Percentiles rank a stretch among this genome's conserved stretches.
Conservation (phyloP, 2,888 invertebrate species). For the Prosapia bicincta region DNA sequence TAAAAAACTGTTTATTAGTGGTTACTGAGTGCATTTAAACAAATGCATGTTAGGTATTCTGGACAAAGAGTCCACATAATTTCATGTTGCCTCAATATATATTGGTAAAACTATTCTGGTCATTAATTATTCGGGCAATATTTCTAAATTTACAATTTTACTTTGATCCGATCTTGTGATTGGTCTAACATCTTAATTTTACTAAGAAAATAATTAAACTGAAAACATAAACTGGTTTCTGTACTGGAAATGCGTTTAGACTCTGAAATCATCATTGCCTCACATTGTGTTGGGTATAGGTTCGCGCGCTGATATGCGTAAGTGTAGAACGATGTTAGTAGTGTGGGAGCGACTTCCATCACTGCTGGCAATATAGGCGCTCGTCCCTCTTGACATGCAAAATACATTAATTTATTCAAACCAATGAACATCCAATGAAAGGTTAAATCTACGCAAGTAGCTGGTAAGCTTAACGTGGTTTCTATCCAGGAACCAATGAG, state of each 20-base stretch:
- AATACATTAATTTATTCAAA: not conserved
- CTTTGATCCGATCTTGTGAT: not conserved
- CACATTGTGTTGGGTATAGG: not conserved
- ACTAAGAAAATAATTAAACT: too few relatives aligned
- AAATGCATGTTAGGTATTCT: too few relatives aligned
- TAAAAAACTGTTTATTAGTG: too few relatives aligned
- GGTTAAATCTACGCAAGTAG: too few relatives aligned
- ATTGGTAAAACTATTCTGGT: too few relatives aligned
- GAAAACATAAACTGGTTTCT: not conserved
- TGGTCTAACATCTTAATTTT: not conserved
- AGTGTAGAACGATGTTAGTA: not conserved
- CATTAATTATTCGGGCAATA: not conserved
- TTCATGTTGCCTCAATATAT: too few relatives aligned
- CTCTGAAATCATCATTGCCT: not conserved
- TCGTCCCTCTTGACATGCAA: not conserved
- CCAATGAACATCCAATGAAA: not conserved
- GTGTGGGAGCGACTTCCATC: not conserved
- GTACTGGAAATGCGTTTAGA: not conserved
- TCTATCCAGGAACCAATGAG: too few relatives aligned
- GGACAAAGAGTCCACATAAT: too few relatives aligned
- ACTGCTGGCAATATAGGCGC: not conserved
- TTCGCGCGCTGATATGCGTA: not conserved
- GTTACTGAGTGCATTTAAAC: too few relatives aligned
- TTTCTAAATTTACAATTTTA: not conserved
- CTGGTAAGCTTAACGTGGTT: too few relatives aligned